Conservation (phyloP, 1,140 invertebrate species). For the Philopotamus ludificatus region DNA sequence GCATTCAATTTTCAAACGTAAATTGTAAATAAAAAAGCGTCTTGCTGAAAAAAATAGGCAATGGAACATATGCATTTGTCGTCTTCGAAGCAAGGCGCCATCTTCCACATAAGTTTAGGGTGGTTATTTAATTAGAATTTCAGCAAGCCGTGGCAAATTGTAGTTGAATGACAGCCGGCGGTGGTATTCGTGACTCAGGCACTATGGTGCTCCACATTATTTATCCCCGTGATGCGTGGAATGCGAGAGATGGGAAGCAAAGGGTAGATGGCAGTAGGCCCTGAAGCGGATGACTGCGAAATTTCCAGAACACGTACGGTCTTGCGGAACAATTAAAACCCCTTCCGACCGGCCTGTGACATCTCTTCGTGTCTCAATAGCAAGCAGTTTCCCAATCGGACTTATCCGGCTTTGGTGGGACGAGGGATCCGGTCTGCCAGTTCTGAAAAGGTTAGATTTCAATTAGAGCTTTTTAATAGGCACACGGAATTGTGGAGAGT, state of each 20-base stretch:
- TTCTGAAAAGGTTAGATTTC: conserved; percentile 17
- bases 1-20: no score
- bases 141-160: neutral
- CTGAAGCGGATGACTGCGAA: neutral
- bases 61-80: no score
- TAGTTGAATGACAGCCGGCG: neutral
- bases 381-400: no score
- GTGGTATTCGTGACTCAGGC: neutral
- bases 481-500: neutral
- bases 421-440: neutral
- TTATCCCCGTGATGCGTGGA: neutral
- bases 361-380: no score
- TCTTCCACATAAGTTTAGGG: no score
- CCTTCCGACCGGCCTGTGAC: no score
- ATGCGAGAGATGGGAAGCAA: neutral
- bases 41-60: no score
- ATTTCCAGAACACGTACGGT: neutral
- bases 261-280: neutral
- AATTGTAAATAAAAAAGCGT: no score
- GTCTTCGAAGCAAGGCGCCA: no score
- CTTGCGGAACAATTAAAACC: neutral
- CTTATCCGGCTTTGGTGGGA: neutral
- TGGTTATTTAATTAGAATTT: neutral
- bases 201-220: neutral
- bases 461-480: conserved; percentile 18